A percentile compares a stretch with the other conserved stretches of the same genome.
Conservation (phyloP, 1,140 invertebrate genomes). For the Drosophila jambulina region DNA sequence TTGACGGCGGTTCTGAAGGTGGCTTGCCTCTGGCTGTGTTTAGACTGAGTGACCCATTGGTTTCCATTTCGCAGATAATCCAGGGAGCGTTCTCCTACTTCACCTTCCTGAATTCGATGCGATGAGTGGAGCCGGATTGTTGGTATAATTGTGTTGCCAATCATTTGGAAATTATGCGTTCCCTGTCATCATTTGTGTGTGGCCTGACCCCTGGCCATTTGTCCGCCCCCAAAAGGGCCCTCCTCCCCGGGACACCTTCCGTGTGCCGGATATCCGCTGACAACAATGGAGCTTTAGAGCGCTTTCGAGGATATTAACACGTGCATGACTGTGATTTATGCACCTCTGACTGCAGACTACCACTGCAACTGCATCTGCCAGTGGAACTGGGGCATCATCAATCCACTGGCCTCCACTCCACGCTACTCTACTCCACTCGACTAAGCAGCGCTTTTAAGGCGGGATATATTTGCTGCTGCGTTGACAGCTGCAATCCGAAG, state of each 20-base stretch:
- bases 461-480: conserved; percentile 64
- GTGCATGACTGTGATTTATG: conserved; percentile 67
- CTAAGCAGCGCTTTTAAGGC: conserved; percentile 51
- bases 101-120: conserved; percentile 69
- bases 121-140: conserved; percentile 20
- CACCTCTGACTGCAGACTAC: conserved; percentile 31
- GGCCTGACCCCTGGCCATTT: conserved; percentile 37
- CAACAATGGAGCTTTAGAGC: conserved; percentile 31
- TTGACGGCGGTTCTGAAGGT: conserved; percentile 64
- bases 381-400: conserved; percentile 30
- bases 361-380: conserved; percentile 40
- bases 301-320: conserved; percentile 54
- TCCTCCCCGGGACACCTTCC: conserved; percentile 9
- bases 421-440: conserved; percentile 11
- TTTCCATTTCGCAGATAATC: conserved; percentile 50
- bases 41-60: neutral
- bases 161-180: conserved; percentile 37
- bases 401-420: conserved; percentile 16
- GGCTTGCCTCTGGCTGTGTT: neutral
- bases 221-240: conserved; percentile 15
- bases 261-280: conserved; percentile 37
- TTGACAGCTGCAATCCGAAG: conserved; percentile 74
- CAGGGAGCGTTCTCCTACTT: conserved; percentile 74
- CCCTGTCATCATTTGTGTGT: conserved; percentile 45
- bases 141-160: conserved; percentile 33